Base-by-base conservation (phyloP, 1,140 invertebrate species). In the Ips nitidus region DNA sequence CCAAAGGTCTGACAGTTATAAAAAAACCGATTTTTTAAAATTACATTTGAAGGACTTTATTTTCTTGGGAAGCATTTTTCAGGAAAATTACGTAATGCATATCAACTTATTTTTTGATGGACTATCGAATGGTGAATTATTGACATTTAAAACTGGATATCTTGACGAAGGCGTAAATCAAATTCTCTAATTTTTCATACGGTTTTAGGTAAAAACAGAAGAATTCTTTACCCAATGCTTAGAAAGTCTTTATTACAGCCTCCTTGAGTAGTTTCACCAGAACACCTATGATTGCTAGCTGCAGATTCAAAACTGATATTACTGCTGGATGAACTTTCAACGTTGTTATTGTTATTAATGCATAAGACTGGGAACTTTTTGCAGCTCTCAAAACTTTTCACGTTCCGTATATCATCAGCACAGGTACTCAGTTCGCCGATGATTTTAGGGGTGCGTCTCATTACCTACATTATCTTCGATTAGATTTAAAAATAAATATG, bases 401-500 rank as follows among this genome's bases (percentile, higher is more conserved):
- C 84, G 74, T 84, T 86, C 75, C 84, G 83, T 5, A 86, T 81
- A 74, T 89, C 87, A 76, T 89, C 87, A 45, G 87, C 88, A 77
- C 87, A 88, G 41, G 84, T 87, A 5, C 86, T 85, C 37, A 89
- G 79, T 78, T 86, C 88, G 70, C 86, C 86, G 39, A 82, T 82
- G 59, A 89, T 88, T 76, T 89, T 89, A 1, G 87, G 87, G 2
- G 88, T 88, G 59, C 88, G 80, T 59, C 87, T 78, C 84, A 89
- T 86, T 1, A 85, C 79, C 73, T 74, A 41, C 47, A 63, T 50
- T 40, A 52, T 22, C 5, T 8, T 62, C 66, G 45, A 56, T 37
- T 39, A 6, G 52, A 40, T 56, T 22, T 3, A 7, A 1, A 37
- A 3, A n/a, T 56, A 56, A 56, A 38, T n/a, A 56, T 0, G 7